A percentile compares a stretch with the other conserved stretches of the same genome.
phyloP scores from a whole-genome alignment of 2,113 vertebrate species.

The Lichenostomus cassidix region DNA sequence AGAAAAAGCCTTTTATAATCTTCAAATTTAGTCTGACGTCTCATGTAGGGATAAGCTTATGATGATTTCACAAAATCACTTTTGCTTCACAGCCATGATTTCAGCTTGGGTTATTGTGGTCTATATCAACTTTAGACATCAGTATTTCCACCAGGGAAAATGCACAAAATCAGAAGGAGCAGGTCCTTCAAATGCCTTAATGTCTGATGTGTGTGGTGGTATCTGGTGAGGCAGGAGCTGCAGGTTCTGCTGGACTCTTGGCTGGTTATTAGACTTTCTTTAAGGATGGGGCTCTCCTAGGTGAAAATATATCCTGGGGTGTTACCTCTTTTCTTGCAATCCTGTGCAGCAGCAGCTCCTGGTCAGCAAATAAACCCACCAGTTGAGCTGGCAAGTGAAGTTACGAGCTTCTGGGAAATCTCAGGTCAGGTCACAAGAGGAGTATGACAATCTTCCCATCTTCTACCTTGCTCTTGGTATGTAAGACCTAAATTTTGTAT shows the following conservation, averaged over 20 bases:
- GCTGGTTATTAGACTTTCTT: neutral
- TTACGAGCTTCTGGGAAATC: fast-evolving
- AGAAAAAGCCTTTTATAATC: neutral
- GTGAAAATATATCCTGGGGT: neutral
- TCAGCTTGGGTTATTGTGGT: neutral
- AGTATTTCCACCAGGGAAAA: neutral
- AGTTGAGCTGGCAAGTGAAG: neutral
- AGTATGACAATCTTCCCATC: neutral
- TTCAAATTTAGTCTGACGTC: neutral
- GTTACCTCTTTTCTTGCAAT: neutral
- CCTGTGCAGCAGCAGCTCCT: neutral
- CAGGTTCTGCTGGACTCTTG: neutral
- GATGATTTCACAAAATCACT: neutral
- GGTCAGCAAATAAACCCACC: neutral
- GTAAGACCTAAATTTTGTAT: neutral
- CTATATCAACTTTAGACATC: neutral
- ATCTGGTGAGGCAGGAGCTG: neutral
- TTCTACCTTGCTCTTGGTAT: neutral
- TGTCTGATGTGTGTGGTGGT: too few relatives aligned
- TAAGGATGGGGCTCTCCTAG: neutral
- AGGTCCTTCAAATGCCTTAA: neutral
- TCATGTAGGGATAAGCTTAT: neutral
- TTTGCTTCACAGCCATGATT: neutral
- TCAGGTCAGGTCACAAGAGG: neutral
- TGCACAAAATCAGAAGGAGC: neutral